These are phyloP conservation scores for Phrynocephalus guinanensis DNA, from an alignment of 2,797 vertebrate species.

Conservation along the genomic window DNA sequence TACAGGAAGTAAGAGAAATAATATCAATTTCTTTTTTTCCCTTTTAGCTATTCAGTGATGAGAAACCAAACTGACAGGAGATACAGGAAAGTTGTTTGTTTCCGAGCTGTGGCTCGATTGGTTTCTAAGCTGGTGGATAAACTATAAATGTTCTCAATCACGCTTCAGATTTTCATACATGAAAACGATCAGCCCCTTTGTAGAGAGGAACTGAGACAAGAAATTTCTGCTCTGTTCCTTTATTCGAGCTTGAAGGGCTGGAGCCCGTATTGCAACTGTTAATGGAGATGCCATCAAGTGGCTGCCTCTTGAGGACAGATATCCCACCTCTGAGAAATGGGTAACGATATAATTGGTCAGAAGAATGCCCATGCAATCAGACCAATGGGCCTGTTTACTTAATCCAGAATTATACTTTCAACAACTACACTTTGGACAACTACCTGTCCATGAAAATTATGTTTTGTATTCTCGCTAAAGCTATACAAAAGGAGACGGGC, in stretches of 20 bases:
- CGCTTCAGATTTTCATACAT: neutral
- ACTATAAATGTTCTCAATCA: conserved; percentile 16
- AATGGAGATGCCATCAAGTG: neutral
- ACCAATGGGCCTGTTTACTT: neutral
- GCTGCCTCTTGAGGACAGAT: neutral
- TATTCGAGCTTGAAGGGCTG: neutral
- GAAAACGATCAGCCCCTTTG: neutral
- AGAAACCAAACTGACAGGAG: conserved; percentile 13
- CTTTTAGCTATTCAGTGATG: conserved; percentile 35
- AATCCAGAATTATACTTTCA: neutral
- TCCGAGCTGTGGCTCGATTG: conserved; percentile 12
- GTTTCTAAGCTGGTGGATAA: conserved; percentile 14
- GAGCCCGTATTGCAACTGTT: neutral
- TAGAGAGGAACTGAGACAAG: neutral
- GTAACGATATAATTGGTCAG: no score
- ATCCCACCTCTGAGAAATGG: neutral
- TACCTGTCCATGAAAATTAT: no score
- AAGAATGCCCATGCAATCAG: neutral
- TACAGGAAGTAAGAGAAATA: neutral
- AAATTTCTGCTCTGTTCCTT: neutral
- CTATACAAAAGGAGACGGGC: neutral
- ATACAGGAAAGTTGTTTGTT: conserved; percentile 17
- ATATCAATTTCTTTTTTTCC: neutral
- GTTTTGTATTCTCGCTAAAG: no score
- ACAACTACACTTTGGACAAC: no score